These are phyloP conservation scores for Drosophila tropicalis DNA, from an alignment of 1,140 invertebrate species.

Conservation along the genomic window DNA sequence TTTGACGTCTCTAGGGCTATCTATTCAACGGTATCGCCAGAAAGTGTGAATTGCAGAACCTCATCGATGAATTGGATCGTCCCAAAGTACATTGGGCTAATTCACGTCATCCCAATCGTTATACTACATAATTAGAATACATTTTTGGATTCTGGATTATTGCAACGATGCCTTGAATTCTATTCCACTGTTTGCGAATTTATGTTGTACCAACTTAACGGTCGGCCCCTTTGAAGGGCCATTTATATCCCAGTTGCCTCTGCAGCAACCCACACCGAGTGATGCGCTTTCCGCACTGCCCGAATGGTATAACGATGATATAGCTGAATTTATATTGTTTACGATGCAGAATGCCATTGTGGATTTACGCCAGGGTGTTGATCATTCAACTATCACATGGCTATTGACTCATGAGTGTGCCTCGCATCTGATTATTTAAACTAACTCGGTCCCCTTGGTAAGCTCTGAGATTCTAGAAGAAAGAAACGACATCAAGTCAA, in stretches of 20 bases:
- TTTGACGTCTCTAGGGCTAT: too few species aligned
- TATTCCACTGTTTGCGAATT: constrained; percentile 94
- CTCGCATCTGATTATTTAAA: constrained; percentile 93
- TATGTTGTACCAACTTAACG: constrained; percentile 87
- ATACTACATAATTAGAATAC: too few species aligned
- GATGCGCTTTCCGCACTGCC: constrained; percentile 94
- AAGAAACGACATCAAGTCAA: constrained; percentile 98
- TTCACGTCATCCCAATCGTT: too few species aligned
- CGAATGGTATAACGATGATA: constrained; percentile 98
- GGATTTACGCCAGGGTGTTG: constrained; percentile 90
- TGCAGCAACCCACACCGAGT: constrained; percentile 87
- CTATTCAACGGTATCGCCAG: too few species aligned
- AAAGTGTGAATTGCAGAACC: too few species aligned
- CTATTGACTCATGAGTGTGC: constrained; percentile 95
- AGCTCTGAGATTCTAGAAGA: constrained; percentile 98
- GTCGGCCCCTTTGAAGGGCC: constrained; percentile 78
- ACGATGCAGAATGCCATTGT: constrained; percentile 94
- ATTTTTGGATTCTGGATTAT: constrained; percentile 91
- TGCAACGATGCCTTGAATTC: constrained; percentile 92
- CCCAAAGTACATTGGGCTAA: too few species aligned
- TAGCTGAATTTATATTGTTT: constrained; percentile 97
- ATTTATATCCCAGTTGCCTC: constrained; percentile 80
- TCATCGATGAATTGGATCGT: too few species aligned
- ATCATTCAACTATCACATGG: constrained; percentile 93
- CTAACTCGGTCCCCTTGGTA: constrained; percentile 87